Percentiles rank a stretch among this genome's conserved stretches.
phyloP scores from a whole-genome alignment of 2,113 vertebrate species.

The Oncorhynchus kisutch region DNA sequence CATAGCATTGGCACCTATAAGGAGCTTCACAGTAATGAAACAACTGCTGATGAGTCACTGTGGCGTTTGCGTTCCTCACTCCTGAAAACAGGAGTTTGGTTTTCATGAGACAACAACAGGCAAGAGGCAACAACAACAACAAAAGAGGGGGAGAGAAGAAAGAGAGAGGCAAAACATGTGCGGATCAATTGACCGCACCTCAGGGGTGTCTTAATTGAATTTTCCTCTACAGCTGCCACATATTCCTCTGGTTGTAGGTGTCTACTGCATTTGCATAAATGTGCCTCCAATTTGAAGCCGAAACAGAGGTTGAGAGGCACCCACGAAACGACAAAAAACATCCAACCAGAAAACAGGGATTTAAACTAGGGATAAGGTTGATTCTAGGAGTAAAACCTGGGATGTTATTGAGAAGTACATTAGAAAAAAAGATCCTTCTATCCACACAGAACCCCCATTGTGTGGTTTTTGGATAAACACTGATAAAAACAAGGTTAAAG shows the following conservation, averaged over 20 bases:
- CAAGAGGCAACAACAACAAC: neutral
- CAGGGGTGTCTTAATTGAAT: conserved; percentile 58
- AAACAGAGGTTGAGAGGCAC: conserved; percentile 49
- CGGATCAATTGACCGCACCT: conserved; percentile 56
- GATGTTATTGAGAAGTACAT: conserved; percentile 27
- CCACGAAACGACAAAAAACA: conserved; percentile 37
- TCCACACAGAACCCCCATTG: conserved; percentile 13
- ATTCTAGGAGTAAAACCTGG: conserved; percentile 28
- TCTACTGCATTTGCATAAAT: conserved; percentile 53
- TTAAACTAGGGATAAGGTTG: conserved; percentile 49
- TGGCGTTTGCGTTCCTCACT: conserved; percentile 66
- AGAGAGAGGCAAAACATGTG: conserved; percentile 21
- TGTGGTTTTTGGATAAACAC: conserved; percentile 28
- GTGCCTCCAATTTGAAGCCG: conserved; percentile 43
- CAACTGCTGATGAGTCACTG: conserved; percentile 72
- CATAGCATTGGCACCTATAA: conserved; percentile 64
- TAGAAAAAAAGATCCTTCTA: conserved; percentile 17
- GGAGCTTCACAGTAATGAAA: conserved; percentile 70
- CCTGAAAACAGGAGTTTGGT: conserved; percentile 69
- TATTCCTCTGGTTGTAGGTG: conserved; percentile 48
- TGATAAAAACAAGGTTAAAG: conserved; percentile 38
- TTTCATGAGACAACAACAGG: conserved; percentile 50
- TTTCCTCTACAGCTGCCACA: conserved; percentile 50
- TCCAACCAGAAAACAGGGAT: conserved; percentile 38
- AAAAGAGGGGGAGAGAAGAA: neutral